Evolutionary conservation across 1,140 invertebrate genomes (phyloP), one percentile per base, ranked within the genome.

Genomic region (Wiebesia pumilae): DNA sequence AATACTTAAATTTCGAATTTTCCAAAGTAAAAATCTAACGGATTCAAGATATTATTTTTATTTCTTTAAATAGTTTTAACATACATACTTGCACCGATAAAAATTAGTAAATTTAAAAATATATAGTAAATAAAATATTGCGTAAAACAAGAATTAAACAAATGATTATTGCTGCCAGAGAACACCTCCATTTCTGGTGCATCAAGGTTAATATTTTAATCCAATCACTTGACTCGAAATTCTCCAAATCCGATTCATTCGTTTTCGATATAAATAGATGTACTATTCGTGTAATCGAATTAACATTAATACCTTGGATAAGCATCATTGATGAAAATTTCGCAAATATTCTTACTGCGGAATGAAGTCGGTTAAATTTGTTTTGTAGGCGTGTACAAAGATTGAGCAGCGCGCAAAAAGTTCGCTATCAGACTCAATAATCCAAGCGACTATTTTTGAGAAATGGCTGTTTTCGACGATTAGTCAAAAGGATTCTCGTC

Each of bases 1-100:
- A 73, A 40, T 12, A 19, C 27, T 43, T 43, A 4, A 75, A 75
- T 43, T 75, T 75, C 71, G 40, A 10, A 43, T 24, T 75, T 75
- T 75, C 71, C n/a, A 43, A 75, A 75, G 24, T 73, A 75, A 75
- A 38, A 27, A 75, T 43, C 38, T 75, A 75, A 75, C 38, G 71
- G 71, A 38, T 19, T 14, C 4, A 43, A 24, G 24, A 27, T 27
- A 9, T 43, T 75, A 43, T 43, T 43, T 43, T 43, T 43, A 75
- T 38, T 71, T 27, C 27, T 62, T 62, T 58, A 58, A 58, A 58
- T 21, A 16, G 2, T 27, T 62, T 6, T 3, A 24, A 27, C 3
- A 27, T 14, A 54, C 2, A 47, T 16, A 54, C 19, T 54, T 54
- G 51, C 51, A 19, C 51, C 10, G 14, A 54, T 54, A 16, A 14